Percentiles rank a stretch among this genome's conserved stretches.
Evolutionary conservation across 2,113 vertebrate genomes (phyloP).

Genomic region (Lasiurus borealis): DNA sequence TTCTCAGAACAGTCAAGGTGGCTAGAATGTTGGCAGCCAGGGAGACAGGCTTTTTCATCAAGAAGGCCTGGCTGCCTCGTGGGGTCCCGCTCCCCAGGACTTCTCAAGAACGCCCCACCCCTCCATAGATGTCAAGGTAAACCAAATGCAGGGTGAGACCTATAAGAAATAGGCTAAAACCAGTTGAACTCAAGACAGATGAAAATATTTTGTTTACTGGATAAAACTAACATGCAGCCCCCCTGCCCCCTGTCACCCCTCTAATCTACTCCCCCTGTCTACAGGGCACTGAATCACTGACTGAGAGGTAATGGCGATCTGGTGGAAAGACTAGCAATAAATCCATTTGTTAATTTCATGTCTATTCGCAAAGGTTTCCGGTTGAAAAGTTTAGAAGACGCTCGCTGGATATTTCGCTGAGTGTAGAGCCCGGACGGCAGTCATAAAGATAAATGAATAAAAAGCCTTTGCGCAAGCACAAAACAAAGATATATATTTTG

Average conservation of each 20-base stretch:
- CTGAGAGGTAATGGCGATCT: neutral
- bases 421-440: neutral
- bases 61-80: neutral
- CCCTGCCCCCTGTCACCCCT: neutral
- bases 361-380: neutral
- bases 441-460: neutral
- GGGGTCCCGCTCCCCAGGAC: fast-evolving
- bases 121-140: neutral
- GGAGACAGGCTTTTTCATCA: neutral
- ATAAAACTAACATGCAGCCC: neutral
- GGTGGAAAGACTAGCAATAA: neutral
- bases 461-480: neutral
- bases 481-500: neutral
- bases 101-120: fast-evolving
- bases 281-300: fast-evolving
- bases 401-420: neutral
- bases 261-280: neutral
- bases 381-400: neutral
- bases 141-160: neutral
- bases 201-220: neutral
- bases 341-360: neutral
- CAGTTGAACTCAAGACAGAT: neutral
- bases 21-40: neutral
- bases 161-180: neutral
- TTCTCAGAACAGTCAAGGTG: neutral